These are phyloP conservation scores for Trichechus manatus DNA, from an alignment of 2,113 vertebrate genomes.

Conservation along the genomic window DNA sequence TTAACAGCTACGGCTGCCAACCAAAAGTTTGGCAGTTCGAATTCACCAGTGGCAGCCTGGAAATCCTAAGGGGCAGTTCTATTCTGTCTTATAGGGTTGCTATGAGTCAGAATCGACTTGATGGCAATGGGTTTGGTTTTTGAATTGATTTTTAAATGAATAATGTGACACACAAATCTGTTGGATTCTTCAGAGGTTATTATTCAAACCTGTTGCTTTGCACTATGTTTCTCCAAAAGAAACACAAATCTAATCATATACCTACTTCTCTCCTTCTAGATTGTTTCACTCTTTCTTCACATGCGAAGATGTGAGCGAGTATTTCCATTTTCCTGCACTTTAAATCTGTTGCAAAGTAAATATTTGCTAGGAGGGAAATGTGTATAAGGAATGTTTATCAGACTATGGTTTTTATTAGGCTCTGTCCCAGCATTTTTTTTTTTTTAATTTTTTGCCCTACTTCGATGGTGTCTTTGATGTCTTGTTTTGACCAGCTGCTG, in stretches of 20 bases:
- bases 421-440: conserved; percentile 51
- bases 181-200: conserved; percentile 24
- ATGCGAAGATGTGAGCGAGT: not conserved
- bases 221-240: not conserved
- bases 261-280: conserved; percentile 16
- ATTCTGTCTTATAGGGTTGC: too few relatives aligned
- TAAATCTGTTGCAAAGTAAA: conserved; percentile 58
- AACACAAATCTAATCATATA: conserved; percentile 12
- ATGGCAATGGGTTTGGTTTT: not conserved
- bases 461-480: conserved; percentile 77
- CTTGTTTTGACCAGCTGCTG: conserved; percentile 72
- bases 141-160: not conserved
- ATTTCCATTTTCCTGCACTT: conserved; percentile 41
- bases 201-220: not conserved
- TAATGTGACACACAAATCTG: not conserved
- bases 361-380: conserved; percentile 62
- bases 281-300: not conserved
- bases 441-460: not conserved
- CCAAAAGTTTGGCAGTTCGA: too few relatives aligned
- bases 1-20: too few relatives aligned
- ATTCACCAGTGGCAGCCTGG: too few relatives aligned
- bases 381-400: conserved; percentile 71
- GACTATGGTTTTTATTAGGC: conserved; percentile 60
- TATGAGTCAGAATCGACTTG: too few relatives aligned
- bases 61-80: too few relatives aligned